These are phyloP conservation scores for Anoplolepis gracilipes DNA, from an alignment of 1,140 invertebrate genomes.

Conservation along the genomic window DNA sequence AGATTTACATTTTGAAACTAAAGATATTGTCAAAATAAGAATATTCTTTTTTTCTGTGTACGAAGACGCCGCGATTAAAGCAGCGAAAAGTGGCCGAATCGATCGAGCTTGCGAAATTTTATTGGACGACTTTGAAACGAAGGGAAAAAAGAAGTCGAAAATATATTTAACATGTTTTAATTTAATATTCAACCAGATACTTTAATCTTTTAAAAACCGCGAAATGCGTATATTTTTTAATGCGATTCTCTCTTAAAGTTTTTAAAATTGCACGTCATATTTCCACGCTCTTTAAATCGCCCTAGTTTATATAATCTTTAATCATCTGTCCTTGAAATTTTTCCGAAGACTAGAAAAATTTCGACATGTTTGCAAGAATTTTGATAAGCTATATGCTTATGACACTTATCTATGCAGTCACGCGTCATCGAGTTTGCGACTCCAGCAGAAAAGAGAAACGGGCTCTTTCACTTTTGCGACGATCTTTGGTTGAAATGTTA, in stretches of 20 bases:
- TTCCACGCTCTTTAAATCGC: background rate
- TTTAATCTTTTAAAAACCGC: background rate
- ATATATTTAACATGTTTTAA: background rate
- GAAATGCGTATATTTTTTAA: background rate
- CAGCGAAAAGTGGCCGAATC: background rate
- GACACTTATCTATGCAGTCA: conserved; percentile 59
- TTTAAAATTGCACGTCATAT: no score
- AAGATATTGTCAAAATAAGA: no score
- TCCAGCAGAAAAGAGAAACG: background rate
- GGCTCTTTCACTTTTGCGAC: conserved; percentile 24
- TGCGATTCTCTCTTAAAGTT: background rate
- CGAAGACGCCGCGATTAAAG: background rate
- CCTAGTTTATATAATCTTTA: background rate
- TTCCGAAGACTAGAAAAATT: background rate
- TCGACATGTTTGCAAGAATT: background rate
- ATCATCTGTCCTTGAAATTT: conserved; percentile 5
- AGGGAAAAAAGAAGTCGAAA: background rate
- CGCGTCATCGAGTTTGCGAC: conserved; percentile 54
- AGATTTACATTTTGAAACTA: no score
- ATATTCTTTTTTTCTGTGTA: no score
- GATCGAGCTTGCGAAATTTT: conserved; percentile 40
- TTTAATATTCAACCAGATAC: background rate
- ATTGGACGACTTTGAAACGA: background rate
- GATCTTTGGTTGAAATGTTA: background rate
- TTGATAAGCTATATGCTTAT: conserved; percentile 21